Conservation (phyloP, 2,888 invertebrate genomes). For the Lucinisca nassula region DNA sequence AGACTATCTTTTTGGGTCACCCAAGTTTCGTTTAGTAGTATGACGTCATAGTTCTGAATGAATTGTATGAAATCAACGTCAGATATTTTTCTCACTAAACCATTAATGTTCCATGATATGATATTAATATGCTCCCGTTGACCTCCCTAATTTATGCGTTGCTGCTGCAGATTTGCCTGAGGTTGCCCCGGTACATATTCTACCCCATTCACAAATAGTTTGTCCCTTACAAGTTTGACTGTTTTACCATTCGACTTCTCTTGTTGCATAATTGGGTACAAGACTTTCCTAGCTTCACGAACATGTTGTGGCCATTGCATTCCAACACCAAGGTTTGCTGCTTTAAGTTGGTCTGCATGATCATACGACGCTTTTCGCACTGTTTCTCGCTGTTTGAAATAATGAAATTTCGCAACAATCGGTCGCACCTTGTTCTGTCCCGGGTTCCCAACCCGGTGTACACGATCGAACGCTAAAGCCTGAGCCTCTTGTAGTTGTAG, state of each 20-base stretch:
- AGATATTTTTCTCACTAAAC: not conserved
- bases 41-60: constrained; percentile 4
- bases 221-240: constrained; percentile 15
- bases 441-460: not conserved
- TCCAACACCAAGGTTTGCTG: not conserved
- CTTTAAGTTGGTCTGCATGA: not conserved
- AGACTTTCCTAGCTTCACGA: not conserved
- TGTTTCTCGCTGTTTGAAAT: not conserved
- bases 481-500: too few relatives aligned
- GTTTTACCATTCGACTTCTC: constrained; percentile 5
- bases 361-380: not conserved
- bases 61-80: constrained; percentile 8
- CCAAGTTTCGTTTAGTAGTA: constrained; percentile 22
- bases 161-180: too few relatives aligned
- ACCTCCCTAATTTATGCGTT: constrained; percentile 17
- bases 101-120: constrained; percentile 13
- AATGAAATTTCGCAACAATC: constrained; percentile 5
- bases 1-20: not conserved
- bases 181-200: not conserved
- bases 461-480: not conserved
- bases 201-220: constrained; percentile 12
- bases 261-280: not conserved
- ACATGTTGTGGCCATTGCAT: constrained; percentile 15
- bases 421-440: not conserved
- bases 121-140: constrained; percentile 18